Conservation (phyloP, 2,797 vertebrate species). For the Otus scops region DNA sequence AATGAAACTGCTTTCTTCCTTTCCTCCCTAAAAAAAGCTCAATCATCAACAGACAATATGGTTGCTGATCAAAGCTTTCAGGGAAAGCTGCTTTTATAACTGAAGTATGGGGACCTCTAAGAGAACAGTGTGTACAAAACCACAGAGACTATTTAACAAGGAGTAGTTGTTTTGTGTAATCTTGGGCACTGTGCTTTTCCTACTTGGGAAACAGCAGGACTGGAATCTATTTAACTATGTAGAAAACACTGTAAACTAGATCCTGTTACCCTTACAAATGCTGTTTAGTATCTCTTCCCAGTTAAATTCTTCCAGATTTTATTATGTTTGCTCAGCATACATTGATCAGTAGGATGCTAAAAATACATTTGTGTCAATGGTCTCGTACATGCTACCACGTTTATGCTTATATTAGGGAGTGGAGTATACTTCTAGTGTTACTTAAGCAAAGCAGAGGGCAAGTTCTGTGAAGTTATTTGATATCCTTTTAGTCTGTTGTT, state of each 20-base stretch:
- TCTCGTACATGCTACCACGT: background rate
- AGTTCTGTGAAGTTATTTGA: background rate
- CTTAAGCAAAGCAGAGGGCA: background rate
- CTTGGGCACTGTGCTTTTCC: background rate
- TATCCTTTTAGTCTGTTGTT: background rate
- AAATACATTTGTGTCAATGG: background rate
- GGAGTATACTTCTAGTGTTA: background rate
- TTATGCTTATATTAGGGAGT: background rate
- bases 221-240: background rate
- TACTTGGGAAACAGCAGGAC: background rate
- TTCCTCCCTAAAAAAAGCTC: background rate
- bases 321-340: background rate
- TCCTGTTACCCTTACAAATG: background rate
- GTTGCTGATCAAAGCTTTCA: background rate
- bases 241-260: background rate
- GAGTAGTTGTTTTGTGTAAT: background rate
- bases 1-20: background rate
- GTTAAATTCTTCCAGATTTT: background rate
- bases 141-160: background rate
- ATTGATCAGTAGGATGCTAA: background rate
- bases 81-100: background rate
- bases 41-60: background rate
- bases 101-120: background rate
- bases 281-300: background rate
- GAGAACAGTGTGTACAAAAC: background rate